These are phyloP conservation scores for Mesembrinibis cayennensis DNA, from an alignment of 2,113 vertebrate species.

Conservation along the genomic window DNA sequence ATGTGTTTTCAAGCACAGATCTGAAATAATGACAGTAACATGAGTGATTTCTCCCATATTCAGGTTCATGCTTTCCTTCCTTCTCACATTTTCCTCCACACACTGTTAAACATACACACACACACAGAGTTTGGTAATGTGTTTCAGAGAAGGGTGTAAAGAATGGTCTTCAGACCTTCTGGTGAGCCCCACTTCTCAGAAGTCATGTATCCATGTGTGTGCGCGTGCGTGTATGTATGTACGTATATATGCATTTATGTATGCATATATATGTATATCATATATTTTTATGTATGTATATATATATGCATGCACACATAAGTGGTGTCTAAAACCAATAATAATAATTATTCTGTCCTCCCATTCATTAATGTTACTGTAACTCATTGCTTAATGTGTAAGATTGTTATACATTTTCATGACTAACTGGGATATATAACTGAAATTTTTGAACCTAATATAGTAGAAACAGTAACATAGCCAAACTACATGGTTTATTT, in stretches of 20 bases:
- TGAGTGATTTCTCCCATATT: background rate
- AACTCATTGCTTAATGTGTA: background rate
- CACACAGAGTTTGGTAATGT: background rate
- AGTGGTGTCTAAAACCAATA: background rate
- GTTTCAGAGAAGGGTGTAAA: slow-evolving; percentile 27
- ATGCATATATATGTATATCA: background rate
- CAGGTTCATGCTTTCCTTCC: background rate
- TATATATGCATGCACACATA: background rate
- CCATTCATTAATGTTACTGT: background rate
- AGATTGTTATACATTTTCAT: background rate
- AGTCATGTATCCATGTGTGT: background rate
- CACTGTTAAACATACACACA: background rate
- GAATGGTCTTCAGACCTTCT: background rate
- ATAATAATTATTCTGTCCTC: background rate
- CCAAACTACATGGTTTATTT: background rate
- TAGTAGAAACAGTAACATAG: background rate
- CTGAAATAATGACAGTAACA: slow-evolving; percentile 3
- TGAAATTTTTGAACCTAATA: background rate
- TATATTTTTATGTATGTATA: background rate
- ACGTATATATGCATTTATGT: background rate
- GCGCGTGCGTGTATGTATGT: background rate
- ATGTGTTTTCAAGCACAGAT: background rate
- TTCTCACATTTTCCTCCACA: background rate
- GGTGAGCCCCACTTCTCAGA: background rate
- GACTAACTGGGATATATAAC: background rate